Evolutionary conservation across 2,797 vertebrate genomes (phyloP), one percentile per base, ranked within the genome.

Genomic region (Sparus aurata): DNA sequence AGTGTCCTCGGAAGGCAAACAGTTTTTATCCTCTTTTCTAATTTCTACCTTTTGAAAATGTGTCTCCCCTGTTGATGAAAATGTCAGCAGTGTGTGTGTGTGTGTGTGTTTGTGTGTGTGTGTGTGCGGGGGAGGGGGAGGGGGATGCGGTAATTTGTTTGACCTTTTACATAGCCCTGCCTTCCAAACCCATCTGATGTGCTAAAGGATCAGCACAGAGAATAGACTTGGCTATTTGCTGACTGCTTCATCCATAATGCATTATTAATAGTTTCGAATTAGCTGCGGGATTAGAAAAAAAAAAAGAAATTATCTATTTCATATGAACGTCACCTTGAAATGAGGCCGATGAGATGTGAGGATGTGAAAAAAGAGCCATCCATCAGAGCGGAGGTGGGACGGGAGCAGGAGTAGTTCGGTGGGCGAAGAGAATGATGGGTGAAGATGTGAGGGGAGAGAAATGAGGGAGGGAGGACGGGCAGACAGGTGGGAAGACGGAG

Each of bases 401-500:
- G 3, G 30, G 50, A 73, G 82, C 57, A 15, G 30, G 71, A 81
- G 85, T 76, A 84, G 87, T 89, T 90, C 84, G 65, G 27, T 27
- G 83, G 73, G 54, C 67, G 69, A 70, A 85, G 82, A 86, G 87
- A 89, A 70, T 85, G 90, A 94, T 89, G 87, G 80, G 83, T 83
- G 83, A 81, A 87, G 82, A 87, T 79, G 80, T 78, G 84, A 77
- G 34, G 57, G 55, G 79, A 86, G 83, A 92, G 89, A 84, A 90
- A 93, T 83, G 89, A 83, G 69, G 67, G 62, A 50, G 79, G 27
- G 61, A 47, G 84, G 75, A 72, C 59, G 25, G 71, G 59, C 46
- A 57, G 89, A 90, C 89, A 86, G 87, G 86, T 81, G 57, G 67
- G 80, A 89, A 91, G 91, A 92, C 62, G 15, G 76, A 94, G 82